phyloP scores from a whole-genome alignment of 2,888 invertebrate genomes.

The Scrobipalpa costella region DNA sequence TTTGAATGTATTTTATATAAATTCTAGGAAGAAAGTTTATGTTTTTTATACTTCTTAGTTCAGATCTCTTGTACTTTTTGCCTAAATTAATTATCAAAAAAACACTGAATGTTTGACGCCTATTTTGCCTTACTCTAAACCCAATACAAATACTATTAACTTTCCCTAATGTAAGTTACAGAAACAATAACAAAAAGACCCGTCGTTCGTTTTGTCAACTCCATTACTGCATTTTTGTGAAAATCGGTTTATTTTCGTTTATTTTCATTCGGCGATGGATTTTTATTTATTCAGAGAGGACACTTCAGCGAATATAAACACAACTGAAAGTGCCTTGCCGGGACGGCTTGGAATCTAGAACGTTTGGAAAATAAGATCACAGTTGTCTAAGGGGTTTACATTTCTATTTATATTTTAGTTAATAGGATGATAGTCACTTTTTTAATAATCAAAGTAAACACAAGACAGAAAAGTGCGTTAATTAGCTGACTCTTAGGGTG shows the following conservation, averaged over 20 bases:
- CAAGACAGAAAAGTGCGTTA: too few relatives aligned
- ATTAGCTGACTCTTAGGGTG: too few relatives aligned
- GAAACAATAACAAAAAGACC: constrained; percentile 20
- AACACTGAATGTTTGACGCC: too few relatives aligned
- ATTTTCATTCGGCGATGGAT: constrained; percentile 24
- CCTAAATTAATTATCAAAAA: too few relatives aligned
- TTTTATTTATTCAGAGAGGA: constrained; percentile 28
- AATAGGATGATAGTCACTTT: too few relatives aligned
- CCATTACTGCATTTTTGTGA: constrained; percentile 24
- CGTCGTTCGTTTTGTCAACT: constrained; percentile 15
- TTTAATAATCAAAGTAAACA: too few relatives aligned
- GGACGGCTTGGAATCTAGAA: neutral
- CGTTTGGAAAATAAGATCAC: neutral
- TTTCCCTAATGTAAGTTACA: constrained; percentile 5
- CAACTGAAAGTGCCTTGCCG: constrained; percentile 14
- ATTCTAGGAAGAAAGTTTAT: too few relatives aligned
- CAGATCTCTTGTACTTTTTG: too few relatives aligned
- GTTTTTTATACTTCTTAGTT: too few relatives aligned
- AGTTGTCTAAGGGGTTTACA: too few relatives aligned
- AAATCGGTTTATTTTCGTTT: constrained; percentile 27
- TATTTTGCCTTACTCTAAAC: neutral
- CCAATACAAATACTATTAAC: neutral
- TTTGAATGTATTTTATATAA: too few relatives aligned
- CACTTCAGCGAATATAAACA: constrained; percentile 13
- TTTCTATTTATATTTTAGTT: too few relatives aligned